Evolutionary conservation across 2,888 invertebrate genomes (phyloP), one percentile per base, ranked within the genome.

Genomic region (Hyalella azteca): DNA sequence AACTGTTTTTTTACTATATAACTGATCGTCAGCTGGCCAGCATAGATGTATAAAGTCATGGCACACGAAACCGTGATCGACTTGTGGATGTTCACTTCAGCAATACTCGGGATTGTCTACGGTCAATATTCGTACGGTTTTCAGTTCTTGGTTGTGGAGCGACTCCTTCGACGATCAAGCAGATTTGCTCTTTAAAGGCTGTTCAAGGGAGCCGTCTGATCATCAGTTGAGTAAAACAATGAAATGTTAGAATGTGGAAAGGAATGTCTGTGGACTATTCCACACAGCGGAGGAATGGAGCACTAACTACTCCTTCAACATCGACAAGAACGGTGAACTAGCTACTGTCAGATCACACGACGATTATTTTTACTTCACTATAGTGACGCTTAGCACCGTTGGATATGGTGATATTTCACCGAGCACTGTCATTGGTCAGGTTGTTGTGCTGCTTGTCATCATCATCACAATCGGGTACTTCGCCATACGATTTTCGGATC

Each of bases 381-480:
- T 75, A 45, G 75, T 75, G 3, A 75, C 75, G 3, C 19, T 75
- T n/a, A 75, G 75, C n/a, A 75, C 75, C n/a, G 75, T 75, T 15
- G 75, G 75, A 3, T 75, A 75, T 19, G 75, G 75, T 9, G 75
- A 75, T 29, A 75, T 75, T 3, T 75, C 75, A 0, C 75, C 75
- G 4, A 29, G 26, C 40, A 75, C 75, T 15, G 75, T 45, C 19
- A 41, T 75, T 26, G 75, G 75, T 19, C 26, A 75, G 29, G 75
- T 19, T 22, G 75, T 75, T 0, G 75, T 75, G 26, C 45, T 75
- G 2, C 15, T 45, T 11, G 75, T 45, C 3, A 75, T 75, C 22
- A 75, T 75, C 22, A 39, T 75, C 45, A 75, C 75, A 15, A 75
- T 75, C n/a, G 75, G 75, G 5, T 75, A 75, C 45, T 75, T 75